A percentile compares a stretch with the other conserved stretches of the same genome.
phyloP scores from a whole-genome alignment of 1,140 invertebrate species.

The Drosophila hydei region DNA sequence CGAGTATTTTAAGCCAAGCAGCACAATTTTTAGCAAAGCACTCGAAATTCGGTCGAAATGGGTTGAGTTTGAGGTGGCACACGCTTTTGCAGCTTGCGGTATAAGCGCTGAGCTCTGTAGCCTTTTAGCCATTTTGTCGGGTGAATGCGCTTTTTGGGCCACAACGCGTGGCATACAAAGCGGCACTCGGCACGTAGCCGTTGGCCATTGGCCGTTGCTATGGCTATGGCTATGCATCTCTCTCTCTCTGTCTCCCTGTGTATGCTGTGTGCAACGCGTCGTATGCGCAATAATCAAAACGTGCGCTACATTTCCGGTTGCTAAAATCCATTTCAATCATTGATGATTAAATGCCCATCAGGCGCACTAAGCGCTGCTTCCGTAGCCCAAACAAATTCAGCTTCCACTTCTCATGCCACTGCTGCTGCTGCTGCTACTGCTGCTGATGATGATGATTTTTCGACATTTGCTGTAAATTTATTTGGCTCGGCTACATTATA shows the following conservation, averaged over 20 bases:
- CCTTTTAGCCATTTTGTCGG: slow-evolving; percentile 40
- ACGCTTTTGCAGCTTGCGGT: background rate
- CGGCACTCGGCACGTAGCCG: slow-evolving; percentile 27
- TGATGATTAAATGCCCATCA: slow-evolving; percentile 75
- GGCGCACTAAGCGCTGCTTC: slow-evolving; percentile 49
- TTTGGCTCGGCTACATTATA: slow-evolving; percentile 70
- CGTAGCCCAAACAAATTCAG: slow-evolving; percentile 1
- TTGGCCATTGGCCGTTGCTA: slow-evolving; percentile 29
- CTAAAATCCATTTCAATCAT: slow-evolving; percentile 69
- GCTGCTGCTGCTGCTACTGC: background rate
- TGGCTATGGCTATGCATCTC: too few species aligned
- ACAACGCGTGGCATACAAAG: slow-evolving; percentile 16
- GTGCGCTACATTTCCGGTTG: slow-evolving; percentile 58
- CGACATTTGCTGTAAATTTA: slow-evolving; percentile 56
- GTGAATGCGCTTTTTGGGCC: slow-evolving; percentile 74
- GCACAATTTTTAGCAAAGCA: slow-evolving; percentile 9
- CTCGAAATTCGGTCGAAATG: background rate
- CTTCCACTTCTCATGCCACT: background rate
- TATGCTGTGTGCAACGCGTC: slow-evolving; percentile 16
- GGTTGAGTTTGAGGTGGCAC: background rate
- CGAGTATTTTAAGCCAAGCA: slow-evolving; percentile 31
- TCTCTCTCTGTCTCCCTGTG: too few species aligned
- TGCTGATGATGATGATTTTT: slow-evolving; percentile 45
- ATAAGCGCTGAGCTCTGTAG: slow-evolving; percentile 12
- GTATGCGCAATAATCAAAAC: slow-evolving; percentile 56